Base-by-base conservation (phyloP, 2,888 invertebrate genomes). In the Mimachlamys varia region DNA sequence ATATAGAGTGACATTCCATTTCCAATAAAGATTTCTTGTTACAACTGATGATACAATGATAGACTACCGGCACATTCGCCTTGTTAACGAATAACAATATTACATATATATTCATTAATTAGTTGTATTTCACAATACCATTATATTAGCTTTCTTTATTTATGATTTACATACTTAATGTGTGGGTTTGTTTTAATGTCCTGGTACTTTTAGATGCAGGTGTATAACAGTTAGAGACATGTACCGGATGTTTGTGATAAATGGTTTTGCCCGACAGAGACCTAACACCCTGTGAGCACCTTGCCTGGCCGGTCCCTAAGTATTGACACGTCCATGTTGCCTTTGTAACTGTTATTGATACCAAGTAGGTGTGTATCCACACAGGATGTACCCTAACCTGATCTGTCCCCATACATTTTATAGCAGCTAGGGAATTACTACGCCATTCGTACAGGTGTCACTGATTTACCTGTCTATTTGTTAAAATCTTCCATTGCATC, bases 191-290 rank as follows among this genome's bases (percentile, higher is more conserved):
- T 53, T 53, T 53, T 53, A 17, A 53, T 58, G 58, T 2, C n/a
- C 19, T 2, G 4, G n/a, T 22, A 10, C 2, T 58, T 58, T 58
- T 3, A 19, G 58, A 58, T 58, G 19, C 58, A 19, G 58, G 19
- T 58, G n/a, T 58, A 58, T 58, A 19, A 19, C 15, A 19, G 58
- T 19, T 22, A 58, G 19, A 10, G 13, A 22, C 33, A 76, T 12
- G 33, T 12, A 76, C 33, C 76, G 76, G 76, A 76, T 76, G 76
- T 76, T 76, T 27, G 76, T 76, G 76, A 76, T 76, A 33, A 76
- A 76, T 76, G 33, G 27, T 12, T 76, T 27, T 17, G 44, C 44
- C 44, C 3, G 44, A 33, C 12, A 53, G 12, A 27, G 0, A 22
- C 3, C n/a, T 58, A 58, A 58, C 53, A 53, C 19, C 7, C 44